phyloP scores from a whole-genome alignment of 2,888 invertebrate species.

The Trichopria drosophilae region DNA sequence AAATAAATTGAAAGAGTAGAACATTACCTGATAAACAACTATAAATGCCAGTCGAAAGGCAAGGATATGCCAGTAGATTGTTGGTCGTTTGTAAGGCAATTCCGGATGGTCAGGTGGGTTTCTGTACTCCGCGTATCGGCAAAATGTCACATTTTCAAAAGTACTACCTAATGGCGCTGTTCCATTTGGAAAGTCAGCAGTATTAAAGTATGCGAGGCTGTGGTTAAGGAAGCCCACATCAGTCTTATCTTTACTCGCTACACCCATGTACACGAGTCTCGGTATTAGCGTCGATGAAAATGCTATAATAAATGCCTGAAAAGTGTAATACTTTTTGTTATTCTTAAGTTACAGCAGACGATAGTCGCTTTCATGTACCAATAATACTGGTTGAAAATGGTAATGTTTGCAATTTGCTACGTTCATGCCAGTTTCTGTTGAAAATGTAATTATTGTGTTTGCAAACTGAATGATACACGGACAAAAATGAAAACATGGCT shows the following conservation, averaged over 20 bases:
- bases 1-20: not conserved
- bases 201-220: slow-evolving; percentile 69
- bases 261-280: slow-evolving; percentile 69
- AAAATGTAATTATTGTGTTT: no score
- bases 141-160: slow-evolving; percentile 47
- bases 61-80: slow-evolving; percentile 87
- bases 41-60: slow-evolving; percentile 89
- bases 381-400: no score
- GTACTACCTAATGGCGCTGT: slow-evolving; percentile 49
- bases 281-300: slow-evolving; percentile 85
- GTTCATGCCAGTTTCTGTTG: no score
- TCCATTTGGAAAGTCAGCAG: slow-evolving; percentile 63
- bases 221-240: slow-evolving; percentile 62
- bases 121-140: slow-evolving; percentile 83
- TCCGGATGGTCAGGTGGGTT: slow-evolving; percentile 66
- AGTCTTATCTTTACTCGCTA: slow-evolving; percentile 60
- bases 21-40: slow-evolving; percentile 85
- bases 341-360: no score
- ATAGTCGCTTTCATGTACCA: no score
- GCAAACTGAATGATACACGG: no score
- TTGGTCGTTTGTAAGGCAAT: slow-evolving; percentile 68
- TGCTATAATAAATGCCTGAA: slow-evolving; percentile 77
- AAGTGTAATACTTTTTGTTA: no score
- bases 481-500: no score
- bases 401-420: no score